phyloP scores from a whole-genome alignment of 2,888 invertebrate species.

The Agonopterix arenella region DNA sequence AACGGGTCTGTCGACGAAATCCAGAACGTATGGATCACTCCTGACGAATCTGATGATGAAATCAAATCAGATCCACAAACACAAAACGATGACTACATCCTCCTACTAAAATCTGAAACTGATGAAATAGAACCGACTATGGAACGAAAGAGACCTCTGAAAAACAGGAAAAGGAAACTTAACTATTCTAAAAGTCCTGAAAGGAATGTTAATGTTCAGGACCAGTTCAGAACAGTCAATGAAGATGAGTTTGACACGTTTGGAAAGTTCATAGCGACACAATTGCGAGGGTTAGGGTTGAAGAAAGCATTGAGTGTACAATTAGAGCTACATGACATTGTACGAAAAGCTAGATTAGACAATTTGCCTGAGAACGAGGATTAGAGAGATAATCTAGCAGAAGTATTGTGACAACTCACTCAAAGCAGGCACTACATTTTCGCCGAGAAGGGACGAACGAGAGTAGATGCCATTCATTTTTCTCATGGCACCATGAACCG shows the following conservation, averaged over 20 bases:
- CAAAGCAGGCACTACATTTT: no score
- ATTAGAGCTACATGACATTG: slow-evolving; percentile 56
- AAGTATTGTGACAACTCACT: no score
- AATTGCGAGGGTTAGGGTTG: slow-evolving; percentile 56
- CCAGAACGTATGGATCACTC: background rate
- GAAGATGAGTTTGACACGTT: slow-evolving; percentile 70
- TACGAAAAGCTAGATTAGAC: slow-evolving; percentile 56
- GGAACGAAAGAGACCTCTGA: no score
- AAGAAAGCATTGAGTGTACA: slow-evolving; percentile 53
- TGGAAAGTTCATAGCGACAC: slow-evolving; percentile 62
- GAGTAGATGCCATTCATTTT: background rate
- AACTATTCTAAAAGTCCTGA: slow-evolving; percentile 16
- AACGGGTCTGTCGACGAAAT: no score
- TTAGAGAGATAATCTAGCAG: no score
- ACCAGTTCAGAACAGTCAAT: background rate
- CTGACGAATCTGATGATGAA: slow-evolving; percentile 3
- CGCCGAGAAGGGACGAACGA: no score
- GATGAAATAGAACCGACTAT: slow-evolving; percentile 8
- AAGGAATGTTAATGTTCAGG: slow-evolving; percentile 19
- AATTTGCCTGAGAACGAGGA: background rate
- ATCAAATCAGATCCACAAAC: slow-evolving; percentile 23
- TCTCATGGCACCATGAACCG: no score
- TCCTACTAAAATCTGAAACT: slow-evolving; percentile 36
- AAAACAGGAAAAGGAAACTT: slow-evolving; percentile 3
- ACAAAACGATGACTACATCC: slow-evolving; percentile 27